Evolutionary conservation across 2,113 vertebrate genomes (phyloP).

Genomic region (Leptobrachium leishanense): DNA sequence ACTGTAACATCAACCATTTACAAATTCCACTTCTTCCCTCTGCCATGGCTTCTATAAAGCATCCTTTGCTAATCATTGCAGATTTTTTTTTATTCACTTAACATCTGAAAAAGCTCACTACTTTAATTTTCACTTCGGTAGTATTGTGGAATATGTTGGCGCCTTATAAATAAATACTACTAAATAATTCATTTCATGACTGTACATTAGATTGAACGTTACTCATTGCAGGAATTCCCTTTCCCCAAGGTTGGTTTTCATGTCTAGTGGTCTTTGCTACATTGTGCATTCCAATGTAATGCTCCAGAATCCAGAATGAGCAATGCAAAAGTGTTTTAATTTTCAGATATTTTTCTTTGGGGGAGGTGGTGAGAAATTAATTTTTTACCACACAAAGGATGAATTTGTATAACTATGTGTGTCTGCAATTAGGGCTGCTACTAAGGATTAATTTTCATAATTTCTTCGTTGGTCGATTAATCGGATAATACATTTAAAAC

Average conservation of each 20-base stretch:
- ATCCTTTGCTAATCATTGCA: not conserved
- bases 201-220: conserved; percentile 42
- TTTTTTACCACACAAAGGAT: too few relatives aligned
- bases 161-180: conserved; percentile 45
- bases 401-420: too few relatives aligned
- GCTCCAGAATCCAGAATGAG: not conserved
- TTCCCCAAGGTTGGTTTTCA: conserved; percentile 11
- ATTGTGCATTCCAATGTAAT: not conserved
- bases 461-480: too few relatives aligned
- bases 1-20: not conserved
- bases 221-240: conserved; percentile 35
- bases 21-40: not conserved
- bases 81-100: too few relatives aligned
- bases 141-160: conserved; percentile 35
- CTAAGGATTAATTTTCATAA: too few relatives aligned
- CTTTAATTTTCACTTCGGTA: conserved; percentile 26
- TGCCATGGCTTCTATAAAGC: not conserved
- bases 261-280: conserved; percentile 16
- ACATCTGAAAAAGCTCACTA: conserved; percentile 1
- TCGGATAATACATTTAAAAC: too few relatives aligned
- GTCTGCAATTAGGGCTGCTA: too few relatives aligned
- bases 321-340: too few relatives aligned
- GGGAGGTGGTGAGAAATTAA: too few relatives aligned
- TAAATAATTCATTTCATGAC: conserved; percentile 32
- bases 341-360: too few relatives aligned